Base-by-base conservation (phyloP, 2,113 vertebrate genomes). In the Protomyctophum bolini region DNA sequence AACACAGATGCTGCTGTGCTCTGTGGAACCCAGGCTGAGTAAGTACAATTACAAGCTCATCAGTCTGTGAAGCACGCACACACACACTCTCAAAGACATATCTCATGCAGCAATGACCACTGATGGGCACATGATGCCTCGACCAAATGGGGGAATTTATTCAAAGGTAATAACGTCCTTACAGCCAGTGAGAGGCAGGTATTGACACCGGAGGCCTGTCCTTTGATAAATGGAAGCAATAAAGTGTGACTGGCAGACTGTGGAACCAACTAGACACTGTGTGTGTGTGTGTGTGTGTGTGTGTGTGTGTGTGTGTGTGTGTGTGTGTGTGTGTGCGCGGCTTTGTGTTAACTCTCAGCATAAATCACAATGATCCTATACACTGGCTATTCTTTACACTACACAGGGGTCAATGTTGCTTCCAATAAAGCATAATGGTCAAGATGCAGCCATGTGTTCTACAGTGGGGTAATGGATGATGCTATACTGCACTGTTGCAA, bases 231-330 rank as follows among this genome's bases (percentile, higher is more conserved):
- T 73, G 57, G 50, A 5, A 21, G 62, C 14, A 67, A 73, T 73
- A 70, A 73, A 73, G 56, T 60, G 45, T 49, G 61, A 76, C 21
- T 72, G 72, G 68, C 72, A 68, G 64, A 66, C 67, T 72, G 58
- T 61, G 60, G 65, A 57, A 21, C 63, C 63, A 64, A 58, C 72
- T 69, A 72, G 64, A 52, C 62, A 57, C 54, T 68, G 63, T 15
- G 41, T 65, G 75, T 59, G 21, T 51, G 66, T 60, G 63, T 15
- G 41, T 65, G 75, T 59, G 21, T 51, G 66, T 60, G 63, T 15
- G 41, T 65, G 75, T 59, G 21, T 51, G 66, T 60, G 63, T 15
- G 41, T 65, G 75, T 59, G 21, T 51, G 66, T 60, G 63, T 15
- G 41, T 65, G 75, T 59, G 21, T 47, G 66, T 55, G 21, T 2